A percentile compares a stretch with the other conserved stretches of the same genome.
These are phyloP conservation scores for Sminthopsis crassicaudata DNA, from an alignment of 2,113 vertebrate genomes.

Conservation along the genomic window DNA sequence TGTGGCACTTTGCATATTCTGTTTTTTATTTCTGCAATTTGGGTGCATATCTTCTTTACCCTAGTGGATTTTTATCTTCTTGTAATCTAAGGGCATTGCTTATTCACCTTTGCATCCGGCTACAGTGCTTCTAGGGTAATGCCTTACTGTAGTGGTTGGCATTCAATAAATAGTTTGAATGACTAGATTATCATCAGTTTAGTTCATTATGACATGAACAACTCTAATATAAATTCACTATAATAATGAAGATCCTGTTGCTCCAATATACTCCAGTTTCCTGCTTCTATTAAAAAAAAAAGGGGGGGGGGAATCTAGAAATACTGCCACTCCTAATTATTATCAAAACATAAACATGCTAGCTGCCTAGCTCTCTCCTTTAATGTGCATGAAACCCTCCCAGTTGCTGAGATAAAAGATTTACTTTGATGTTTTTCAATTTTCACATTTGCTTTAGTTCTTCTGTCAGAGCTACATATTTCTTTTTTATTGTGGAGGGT, in stretches of 20 bases:
- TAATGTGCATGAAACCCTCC: neutral
- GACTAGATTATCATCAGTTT: neutral
- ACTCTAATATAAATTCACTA: neutral
- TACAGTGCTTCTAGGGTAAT: neutral
- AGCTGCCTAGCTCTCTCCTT: neutral
- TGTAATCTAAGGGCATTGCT: neutral
- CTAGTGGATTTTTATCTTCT: neutral
- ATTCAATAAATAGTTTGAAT: neutral
- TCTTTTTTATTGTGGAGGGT: neutral
- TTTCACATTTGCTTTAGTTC: neutral
- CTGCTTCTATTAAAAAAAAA: neutral
- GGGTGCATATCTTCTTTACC: neutral
- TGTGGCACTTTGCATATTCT: neutral
- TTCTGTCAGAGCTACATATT: neutral
- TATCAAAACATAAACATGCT: neutral
- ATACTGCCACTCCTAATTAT: neutral
- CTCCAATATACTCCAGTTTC: neutral
- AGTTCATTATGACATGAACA: neutral
- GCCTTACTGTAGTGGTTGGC: neutral
- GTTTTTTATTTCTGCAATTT: neutral
- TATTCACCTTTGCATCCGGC: neutral
- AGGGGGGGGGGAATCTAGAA: no score
- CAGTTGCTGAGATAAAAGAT: neutral
- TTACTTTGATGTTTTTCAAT: neutral
- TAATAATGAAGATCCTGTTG: neutral